A percentile compares a stretch with the other conserved stretches of the same genome.
Conservation (phyloP, 2,797 vertebrate genomes). For the Sebastes glaucus region DNA sequence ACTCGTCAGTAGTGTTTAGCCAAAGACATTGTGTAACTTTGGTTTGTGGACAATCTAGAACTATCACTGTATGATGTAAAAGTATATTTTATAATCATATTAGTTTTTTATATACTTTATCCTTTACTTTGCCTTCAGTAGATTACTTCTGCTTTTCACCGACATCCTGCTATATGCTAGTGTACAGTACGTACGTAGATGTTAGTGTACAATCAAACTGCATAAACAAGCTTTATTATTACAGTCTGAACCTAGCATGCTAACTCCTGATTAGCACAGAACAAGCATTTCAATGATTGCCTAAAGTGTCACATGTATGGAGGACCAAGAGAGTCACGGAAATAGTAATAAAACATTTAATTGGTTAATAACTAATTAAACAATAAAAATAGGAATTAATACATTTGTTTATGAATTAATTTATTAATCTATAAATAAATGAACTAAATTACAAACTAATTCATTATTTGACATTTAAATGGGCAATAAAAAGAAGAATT, state of each 20-base stretch:
- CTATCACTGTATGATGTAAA: slow-evolving; percentile 23
- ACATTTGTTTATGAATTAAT: too few relatives aligned
- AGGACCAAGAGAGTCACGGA: too few relatives aligned
- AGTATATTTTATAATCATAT: slow-evolving; percentile 53
- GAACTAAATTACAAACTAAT: too few relatives aligned
- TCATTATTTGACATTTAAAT: too few relatives aligned
- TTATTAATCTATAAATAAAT: too few relatives aligned
- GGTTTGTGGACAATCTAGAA: slow-evolving; percentile 48
- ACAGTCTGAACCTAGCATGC: slow-evolving; percentile 45
- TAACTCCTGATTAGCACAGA: slow-evolving; percentile 33
- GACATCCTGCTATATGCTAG: slow-evolving; percentile 11
- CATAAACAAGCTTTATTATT: background rate
- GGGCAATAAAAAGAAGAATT: too few relatives aligned
- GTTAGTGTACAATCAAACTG: slow-evolving; percentile 12
- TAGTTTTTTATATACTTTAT: slow-evolving; percentile 32
- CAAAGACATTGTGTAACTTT: slow-evolving; percentile 50
- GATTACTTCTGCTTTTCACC: slow-evolving; percentile 10
- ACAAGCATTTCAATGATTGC: background rate
- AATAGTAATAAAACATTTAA: too few relatives aligned
- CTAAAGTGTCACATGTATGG: background rate
- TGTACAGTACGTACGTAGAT: slow-evolving; percentile 6
- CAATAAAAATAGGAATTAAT: too few relatives aligned
- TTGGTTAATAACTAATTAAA: too few relatives aligned
- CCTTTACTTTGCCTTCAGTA: slow-evolving; percentile 29
- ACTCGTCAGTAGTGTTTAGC: slow-evolving; percentile 43